Percentiles rank a stretch among this genome's conserved stretches.
Conservation (phyloP, 2,888 invertebrate species). For the Notodonta ziczac region DNA sequence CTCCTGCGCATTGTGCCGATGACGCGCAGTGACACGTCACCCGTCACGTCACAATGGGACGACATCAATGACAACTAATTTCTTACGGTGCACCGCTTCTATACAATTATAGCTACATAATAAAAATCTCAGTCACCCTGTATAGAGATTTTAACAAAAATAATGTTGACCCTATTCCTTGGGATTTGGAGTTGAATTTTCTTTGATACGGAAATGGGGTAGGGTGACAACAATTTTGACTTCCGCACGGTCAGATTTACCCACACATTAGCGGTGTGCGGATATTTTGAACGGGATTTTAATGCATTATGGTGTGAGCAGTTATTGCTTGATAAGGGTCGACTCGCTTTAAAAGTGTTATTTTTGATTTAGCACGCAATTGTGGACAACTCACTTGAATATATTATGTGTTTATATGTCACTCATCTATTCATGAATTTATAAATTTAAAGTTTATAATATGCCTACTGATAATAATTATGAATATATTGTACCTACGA, state of each 20-base stretch:
- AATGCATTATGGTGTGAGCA: conserved; percentile 33
- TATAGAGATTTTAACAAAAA: conserved; percentile 11
- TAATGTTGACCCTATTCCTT: conserved; percentile 17
- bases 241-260: conserved; percentile 71
- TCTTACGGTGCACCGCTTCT: conserved; percentile 76
- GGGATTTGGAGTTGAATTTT: conserved; percentile 22
- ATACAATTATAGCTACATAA: conserved; percentile 56
- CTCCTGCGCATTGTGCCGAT: conserved; percentile 2
- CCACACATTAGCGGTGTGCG: conserved; percentile 75
- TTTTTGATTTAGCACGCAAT: conserved; percentile 21
- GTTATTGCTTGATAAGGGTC: conserved; percentile 42
- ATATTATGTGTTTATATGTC: conserved; percentile 4
- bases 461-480: no score
- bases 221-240: conserved; percentile 57
- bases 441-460: background rate
- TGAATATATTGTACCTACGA: no score
- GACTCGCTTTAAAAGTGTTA: conserved; percentile 36
- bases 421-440: background rate
- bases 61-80: conserved; percentile 80
- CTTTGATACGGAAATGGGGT: background rate
- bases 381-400: conserved; percentile 4
- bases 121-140: conserved; percentile 43
- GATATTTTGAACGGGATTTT: conserved; percentile 55
- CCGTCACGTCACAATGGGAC: conserved; percentile 58
- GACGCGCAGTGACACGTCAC: conserved; percentile 40